Evolutionary conservation across 2,888 invertebrate genomes (phyloP).

Genomic region (Zele albiditarsus): DNA sequence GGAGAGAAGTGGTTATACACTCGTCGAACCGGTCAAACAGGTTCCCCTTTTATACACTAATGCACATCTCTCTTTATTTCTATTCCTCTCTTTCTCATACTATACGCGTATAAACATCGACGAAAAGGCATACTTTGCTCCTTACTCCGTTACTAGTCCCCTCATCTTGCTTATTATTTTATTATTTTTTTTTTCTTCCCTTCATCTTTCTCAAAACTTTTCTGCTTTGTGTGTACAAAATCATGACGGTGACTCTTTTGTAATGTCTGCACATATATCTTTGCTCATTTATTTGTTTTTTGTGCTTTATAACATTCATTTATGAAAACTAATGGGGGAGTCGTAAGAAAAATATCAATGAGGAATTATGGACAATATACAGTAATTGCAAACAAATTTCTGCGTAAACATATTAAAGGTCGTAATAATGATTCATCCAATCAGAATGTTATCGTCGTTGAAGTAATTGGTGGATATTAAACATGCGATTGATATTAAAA

Average conservation of each 20-base stretch:
- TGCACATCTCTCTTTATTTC: background rate
- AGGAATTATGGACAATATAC: background rate
- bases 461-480: background rate
- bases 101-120: conserved; percentile 3
- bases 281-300: background rate
- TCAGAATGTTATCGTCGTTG: background rate
- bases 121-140: conserved; percentile 34
- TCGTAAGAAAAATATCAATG: background rate
- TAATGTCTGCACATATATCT: background rate
- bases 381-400: background rate
- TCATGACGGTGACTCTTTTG: too few relatives aligned
- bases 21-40: conserved; percentile 68
- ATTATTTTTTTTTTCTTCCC: conserved; percentile 5
- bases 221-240: background rate
- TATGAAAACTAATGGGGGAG: background rate
- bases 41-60: conserved; percentile 58
- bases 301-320: background rate
- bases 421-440: background rate
- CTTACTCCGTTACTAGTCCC: conserved; percentile 37
- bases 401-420: background rate
- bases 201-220: background rate
- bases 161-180: conserved; percentile 18
- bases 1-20: conserved; percentile 53
- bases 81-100: background rate
- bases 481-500: background rate